Evolutionary conservation across 2,113 vertebrate species (phyloP), one percentile per base, ranked within the genome.

Genomic region (Eupsittula cactorum): DNA sequence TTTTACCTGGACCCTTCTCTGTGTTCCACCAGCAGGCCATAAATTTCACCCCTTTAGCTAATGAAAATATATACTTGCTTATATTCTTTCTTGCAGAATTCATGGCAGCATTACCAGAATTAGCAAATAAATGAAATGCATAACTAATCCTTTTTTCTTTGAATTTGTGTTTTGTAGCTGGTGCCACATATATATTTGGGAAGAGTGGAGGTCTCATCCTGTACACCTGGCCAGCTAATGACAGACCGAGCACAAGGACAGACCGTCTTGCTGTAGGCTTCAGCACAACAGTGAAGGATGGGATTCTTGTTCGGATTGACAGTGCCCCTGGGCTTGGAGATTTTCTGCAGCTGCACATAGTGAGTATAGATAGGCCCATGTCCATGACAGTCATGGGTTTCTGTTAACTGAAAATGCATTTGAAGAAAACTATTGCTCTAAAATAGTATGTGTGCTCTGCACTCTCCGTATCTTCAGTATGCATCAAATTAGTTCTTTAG

Each of bases 341-440:
- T 92, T 99, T 99, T 96, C 99, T 99, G 91, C 99, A 99, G 98
- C 99, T 99, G 74, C 99, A 99, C 96, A 99, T 99, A 59, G 99
- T 99, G 96, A 98, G 99, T 99, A 95, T 37, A 16, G 1, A 92
- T 44, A 7, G 2, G 23, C 80, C 78, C 19, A 28, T 16, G 42
- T 37, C 82, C 57, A 4, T 53, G 42, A 46, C 31, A 60, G 28
- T 35, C 49, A 16, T 76, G 70, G 25, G 28, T 42, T 90, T 86
- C 49, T 77, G 20, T 82, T 82, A 42, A 46, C 17, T 53, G 19
- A 49, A 67, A 82, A n/a, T 19, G 7, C 1, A 6, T 71, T 86
- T 81, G 44, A 69, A 69, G 79, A 80, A 81, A 86, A 35, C 16
- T 49, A 4, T 60, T 76, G 2, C 27, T 69, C 17, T 79, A 24